Conservation (phyloP, 2,797 vertebrate species). For the Argentina silus region DNA sequence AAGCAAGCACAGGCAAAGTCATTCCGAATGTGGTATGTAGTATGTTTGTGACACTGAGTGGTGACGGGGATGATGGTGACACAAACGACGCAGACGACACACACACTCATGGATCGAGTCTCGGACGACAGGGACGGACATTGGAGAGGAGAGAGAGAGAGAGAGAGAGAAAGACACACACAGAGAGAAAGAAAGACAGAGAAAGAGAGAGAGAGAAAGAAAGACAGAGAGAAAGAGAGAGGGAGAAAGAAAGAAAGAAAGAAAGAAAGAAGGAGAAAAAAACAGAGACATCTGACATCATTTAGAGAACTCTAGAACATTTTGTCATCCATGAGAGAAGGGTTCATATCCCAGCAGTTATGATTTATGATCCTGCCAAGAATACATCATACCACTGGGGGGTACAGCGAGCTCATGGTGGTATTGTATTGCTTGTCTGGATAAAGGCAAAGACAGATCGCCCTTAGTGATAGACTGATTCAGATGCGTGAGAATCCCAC, state of each 20-base stretch:
- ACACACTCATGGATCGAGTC: conserved; percentile 77
- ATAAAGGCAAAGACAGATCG: conserved; percentile 42
- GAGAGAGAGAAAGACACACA: conserved; percentile 42
- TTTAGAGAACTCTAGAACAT: conserved; percentile 67
- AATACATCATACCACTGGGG: conserved; percentile 64
- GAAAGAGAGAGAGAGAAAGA: conserved; percentile 7
- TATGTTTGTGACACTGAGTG: conserved; percentile 48
- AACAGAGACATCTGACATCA: conserved; percentile 54
- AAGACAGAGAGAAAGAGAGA: conserved; percentile 31
- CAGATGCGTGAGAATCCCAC: conserved; percentile 59
- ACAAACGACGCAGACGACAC: conserved; percentile 59
- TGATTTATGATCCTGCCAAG: conserved; percentile 65
- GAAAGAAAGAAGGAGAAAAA: conserved; percentile 32
- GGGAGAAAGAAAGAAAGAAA: conserved; percentile 49
- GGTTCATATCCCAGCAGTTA: conserved; percentile 56
- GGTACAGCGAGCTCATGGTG: conserved; percentile 30
- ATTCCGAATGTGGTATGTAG: conserved; percentile 75
- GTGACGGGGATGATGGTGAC: conserved; percentile 49
- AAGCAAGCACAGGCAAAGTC: conserved; percentile 78
- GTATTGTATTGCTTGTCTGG: conserved; percentile 52
- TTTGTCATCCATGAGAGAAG: conserved; percentile 73
- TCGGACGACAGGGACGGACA: conserved; percentile 69
- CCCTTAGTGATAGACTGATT: conserved; percentile 43
- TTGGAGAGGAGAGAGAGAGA: conserved; percentile 31
- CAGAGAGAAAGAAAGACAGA: background rate